Conservation (phyloP, 2,113 vertebrate species). For the Gnathonemus echidnorhynchus region DNA sequence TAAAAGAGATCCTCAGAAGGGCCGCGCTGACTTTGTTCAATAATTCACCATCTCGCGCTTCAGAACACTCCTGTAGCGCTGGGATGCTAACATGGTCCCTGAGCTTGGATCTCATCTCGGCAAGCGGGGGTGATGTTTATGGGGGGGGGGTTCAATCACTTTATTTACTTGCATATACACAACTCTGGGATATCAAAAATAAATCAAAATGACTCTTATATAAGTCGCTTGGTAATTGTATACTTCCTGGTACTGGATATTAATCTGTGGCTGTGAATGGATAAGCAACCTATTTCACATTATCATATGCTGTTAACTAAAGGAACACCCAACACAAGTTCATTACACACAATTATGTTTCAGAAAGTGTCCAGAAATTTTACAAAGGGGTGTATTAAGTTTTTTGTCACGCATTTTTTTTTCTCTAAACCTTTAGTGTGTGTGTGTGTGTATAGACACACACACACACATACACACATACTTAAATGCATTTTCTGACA, state of each 20-base stretch:
- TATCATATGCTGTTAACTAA: not conserved
- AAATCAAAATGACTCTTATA: slow-evolving; percentile 38
- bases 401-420: not conserved
- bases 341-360: not conserved
- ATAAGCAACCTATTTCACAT: not conserved
- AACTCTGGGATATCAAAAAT: slow-evolving; percentile 47
- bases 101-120: slow-evolving; percentile 47
- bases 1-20: slow-evolving; percentile 61
- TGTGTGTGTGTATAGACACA: not conserved
- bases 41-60: slow-evolving; percentile 69
- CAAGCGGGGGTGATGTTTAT: slow-evolving; percentile 7
- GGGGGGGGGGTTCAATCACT: slow-evolving; percentile 30
- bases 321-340: not conserved
- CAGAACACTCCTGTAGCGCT: slow-evolving; percentile 50
- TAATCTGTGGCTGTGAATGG: slow-evolving; percentile 19
- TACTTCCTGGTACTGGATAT: slow-evolving; percentile 33
- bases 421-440: not conserved
- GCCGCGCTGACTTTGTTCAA: slow-evolving; percentile 69
- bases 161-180: slow-evolving; percentile 41
- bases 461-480: not conserved
- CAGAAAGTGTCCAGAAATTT: not conserved
- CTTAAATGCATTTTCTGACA: slow-evolving; percentile 32
- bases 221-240: slow-evolving; percentile 46
- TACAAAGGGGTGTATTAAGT: not conserved
- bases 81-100: slow-evolving; percentile 37